A percentile compares a stretch with the other conserved stretches of the same genome.
phyloP scores from a whole-genome alignment of 2,113 vertebrate genomes.

The Cyanoderma ruficeps region DNA sequence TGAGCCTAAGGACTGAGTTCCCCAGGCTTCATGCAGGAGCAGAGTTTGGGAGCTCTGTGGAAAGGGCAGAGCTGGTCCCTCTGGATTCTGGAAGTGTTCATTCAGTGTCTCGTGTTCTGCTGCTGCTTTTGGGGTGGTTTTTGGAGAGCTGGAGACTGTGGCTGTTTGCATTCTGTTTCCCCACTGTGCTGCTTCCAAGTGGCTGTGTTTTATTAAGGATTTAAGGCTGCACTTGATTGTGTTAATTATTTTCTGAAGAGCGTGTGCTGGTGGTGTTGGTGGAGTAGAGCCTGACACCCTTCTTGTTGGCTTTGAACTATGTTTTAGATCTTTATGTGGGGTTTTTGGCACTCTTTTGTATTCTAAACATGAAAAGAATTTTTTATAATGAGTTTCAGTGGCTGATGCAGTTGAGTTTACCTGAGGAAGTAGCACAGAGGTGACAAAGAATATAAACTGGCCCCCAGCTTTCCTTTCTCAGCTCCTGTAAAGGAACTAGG shows the following conservation, averaged over 20 bases:
- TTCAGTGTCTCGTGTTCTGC: fast-evolving
- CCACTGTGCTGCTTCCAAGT: not conserved
- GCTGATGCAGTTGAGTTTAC: not conserved
- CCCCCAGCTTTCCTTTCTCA: not conserved
- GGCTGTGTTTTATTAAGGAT: fast-evolving
- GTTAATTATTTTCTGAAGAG: not conserved
- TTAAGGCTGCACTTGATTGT: not conserved
- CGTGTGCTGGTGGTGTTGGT: not conserved
- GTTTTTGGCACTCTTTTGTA: not conserved
- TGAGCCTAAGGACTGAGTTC: not conserved
- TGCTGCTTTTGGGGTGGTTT: not conserved
- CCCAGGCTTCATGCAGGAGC: fast-evolving
- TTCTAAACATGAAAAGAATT: not conserved
- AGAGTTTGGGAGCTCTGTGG: not conserved
- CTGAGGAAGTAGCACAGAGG: not conserved
- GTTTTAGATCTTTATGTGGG: not conserved
- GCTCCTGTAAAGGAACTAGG: not conserved
- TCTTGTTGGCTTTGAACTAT: not conserved
- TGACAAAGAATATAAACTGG: not conserved
- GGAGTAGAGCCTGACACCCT: not conserved
- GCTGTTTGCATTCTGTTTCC: not conserved
- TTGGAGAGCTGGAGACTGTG: fast-evolving
- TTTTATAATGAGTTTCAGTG: not conserved
- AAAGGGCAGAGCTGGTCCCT: not conserved
- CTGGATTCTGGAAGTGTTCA: fast-evolving